These are phyloP conservation scores for Opisthograptis luteolata DNA, from an alignment of 2,888 invertebrate species.

Conservation along the genomic window DNA sequence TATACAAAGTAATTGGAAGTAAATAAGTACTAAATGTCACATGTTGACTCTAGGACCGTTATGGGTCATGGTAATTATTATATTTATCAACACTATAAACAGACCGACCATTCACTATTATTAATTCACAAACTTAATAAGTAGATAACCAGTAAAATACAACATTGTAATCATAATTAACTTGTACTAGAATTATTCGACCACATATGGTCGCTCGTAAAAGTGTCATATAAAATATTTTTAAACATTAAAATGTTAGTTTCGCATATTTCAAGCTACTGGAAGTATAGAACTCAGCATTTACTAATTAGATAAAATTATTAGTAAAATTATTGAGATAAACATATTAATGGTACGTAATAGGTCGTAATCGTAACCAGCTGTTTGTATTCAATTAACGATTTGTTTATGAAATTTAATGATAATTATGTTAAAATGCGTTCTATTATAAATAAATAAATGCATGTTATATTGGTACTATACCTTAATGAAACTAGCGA, in stretches of 20 bases:
- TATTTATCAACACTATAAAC: slow-evolving; percentile 4
- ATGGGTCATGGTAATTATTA: background rate
- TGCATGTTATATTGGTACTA: too few species aligned
- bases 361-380: slow-evolving; percentile 17
- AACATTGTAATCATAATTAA: slow-evolving; percentile 32
- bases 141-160: slow-evolving; percentile 37
- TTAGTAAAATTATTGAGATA: slow-evolving; percentile 21
- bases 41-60: too few species aligned
- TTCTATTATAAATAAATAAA: background rate
- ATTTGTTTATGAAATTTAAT: slow-evolving; percentile 27
- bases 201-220: slow-evolving; percentile 35
- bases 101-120: slow-evolving; percentile 5
- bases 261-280: slow-evolving; percentile 47
- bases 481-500: too few species aligned
- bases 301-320: slow-evolving; percentile 20
- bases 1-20: too few species aligned
- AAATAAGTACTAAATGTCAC: too few species aligned
- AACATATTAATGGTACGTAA: slow-evolving; percentile 18
- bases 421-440: slow-evolving; percentile 16
- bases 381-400: slow-evolving; percentile 23
- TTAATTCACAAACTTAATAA: slow-evolving; percentile 5
- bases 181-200: slow-evolving; percentile 23
- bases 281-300: slow-evolving; percentile 36
- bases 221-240: slow-evolving; percentile 38
- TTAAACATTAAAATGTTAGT: slow-evolving; percentile 44